A percentile compares a stretch with the other conserved stretches of the same genome.
These are phyloP conservation scores for Oryzias woworae DNA, from an alignment of 2,113 vertebrate genomes.

Conservation along the genomic window DNA sequence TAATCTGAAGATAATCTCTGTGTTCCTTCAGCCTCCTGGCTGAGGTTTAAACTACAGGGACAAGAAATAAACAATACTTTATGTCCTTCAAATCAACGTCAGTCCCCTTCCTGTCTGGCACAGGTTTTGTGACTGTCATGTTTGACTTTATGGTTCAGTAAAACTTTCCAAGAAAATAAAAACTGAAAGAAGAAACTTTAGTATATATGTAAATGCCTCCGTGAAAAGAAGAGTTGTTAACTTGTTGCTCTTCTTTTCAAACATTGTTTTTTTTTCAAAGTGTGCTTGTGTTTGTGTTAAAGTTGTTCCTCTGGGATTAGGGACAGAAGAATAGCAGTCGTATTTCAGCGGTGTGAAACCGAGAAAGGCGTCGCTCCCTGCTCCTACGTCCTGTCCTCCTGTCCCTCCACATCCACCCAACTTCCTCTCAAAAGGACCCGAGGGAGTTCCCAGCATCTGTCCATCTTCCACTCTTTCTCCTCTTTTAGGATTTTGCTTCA, in stretches of 20 bases:
- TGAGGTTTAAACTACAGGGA: background rate
- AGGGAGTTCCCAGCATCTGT: constrained; percentile 50
- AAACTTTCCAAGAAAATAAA: background rate
- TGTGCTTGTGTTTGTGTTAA: constrained; percentile 9
- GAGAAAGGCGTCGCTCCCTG: constrained; percentile 48
- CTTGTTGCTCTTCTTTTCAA: background rate
- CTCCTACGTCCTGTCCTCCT: constrained; percentile 43
- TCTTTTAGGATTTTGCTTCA: background rate
- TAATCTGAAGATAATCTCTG: background rate
- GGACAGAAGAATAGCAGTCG: constrained; percentile 51
- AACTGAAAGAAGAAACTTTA: no score
- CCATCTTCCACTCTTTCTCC: background rate
- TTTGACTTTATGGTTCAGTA: background rate
- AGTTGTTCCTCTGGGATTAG: constrained; percentile 26
- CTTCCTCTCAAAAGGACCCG: constrained; percentile 62
- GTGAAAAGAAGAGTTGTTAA: background rate
- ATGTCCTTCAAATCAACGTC: constrained; percentile 6
- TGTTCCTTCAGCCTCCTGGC: background rate
- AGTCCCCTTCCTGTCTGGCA: constrained; percentile 4
- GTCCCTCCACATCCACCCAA: constrained; percentile 14
- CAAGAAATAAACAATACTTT: background rate
- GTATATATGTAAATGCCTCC: no score
- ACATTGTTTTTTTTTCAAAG: constrained; percentile 18
- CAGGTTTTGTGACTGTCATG: background rate
- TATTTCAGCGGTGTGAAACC: constrained; percentile 50